phyloP scores from a whole-genome alignment of 2,888 invertebrate species.

The Oxytorus armatus region DNA sequence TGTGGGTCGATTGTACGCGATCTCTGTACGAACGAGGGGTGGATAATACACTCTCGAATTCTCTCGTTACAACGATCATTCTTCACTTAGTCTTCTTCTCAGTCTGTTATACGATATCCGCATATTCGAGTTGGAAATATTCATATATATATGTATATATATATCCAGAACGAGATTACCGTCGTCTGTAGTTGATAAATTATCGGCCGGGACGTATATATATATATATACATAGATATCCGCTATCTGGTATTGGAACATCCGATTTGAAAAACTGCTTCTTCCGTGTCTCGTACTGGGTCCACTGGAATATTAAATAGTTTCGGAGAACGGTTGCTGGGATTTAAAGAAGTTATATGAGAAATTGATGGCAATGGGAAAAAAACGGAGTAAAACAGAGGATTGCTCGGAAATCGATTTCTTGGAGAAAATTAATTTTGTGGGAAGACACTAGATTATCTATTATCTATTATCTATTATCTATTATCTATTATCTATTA shows the following conservation, averaged over 20 bases:
- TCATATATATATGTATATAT: not conserved
- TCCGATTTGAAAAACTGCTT: conserved; percentile 38
- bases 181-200: conserved; percentile 55
- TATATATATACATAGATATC: conserved; percentile 23
- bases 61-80: conserved; percentile 46
- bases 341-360: no score
- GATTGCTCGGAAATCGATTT: no score
- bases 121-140: conserved; percentile 16
- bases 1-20: conserved; percentile 62
- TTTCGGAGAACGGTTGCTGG: not conserved
- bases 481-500: no score
- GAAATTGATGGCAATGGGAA: no score
- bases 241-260: conserved; percentile 32
- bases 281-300: not conserved
- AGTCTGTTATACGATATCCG: conserved; percentile 44
- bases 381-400: no score
- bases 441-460: no score
- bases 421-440: no score
- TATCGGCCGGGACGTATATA: conserved; percentile 25
- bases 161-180: conserved; percentile 22
- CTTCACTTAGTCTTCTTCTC: conserved; percentile 28
- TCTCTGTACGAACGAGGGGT: conserved; percentile 10
- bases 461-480: no score
- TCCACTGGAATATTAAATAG: not conserved
- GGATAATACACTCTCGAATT: conserved; percentile 49